These are phyloP conservation scores for Gallinago stenura DNA, from an alignment of 2,797 vertebrate genomes.

Conservation along the genomic window DNA sequence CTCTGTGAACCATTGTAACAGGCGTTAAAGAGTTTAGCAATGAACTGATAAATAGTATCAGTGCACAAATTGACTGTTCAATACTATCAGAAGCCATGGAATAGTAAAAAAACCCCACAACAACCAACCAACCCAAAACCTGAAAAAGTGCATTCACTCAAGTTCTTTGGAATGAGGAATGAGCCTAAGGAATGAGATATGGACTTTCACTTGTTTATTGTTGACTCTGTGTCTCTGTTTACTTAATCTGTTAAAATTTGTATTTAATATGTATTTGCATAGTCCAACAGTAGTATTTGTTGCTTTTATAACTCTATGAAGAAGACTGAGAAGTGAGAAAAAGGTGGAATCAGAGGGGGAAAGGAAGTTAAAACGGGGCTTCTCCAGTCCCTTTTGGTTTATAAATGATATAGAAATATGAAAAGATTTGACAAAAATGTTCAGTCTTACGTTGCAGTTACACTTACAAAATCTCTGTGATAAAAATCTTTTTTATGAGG, in stretches of 20 bases:
- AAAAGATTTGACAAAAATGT: background rate
- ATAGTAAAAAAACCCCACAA: background rate
- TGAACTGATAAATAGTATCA: background rate
- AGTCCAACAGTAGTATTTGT: too few species aligned
- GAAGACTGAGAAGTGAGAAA: background rate
- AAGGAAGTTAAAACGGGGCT: background rate
- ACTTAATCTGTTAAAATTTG: background rate
- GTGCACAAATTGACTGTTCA: background rate
- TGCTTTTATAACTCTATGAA: background rate
- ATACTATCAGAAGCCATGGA: background rate
- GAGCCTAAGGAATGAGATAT: background rate
- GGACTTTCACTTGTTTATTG: background rate
- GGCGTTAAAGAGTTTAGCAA: background rate
- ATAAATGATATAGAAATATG: background rate
- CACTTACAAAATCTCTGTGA: background rate
- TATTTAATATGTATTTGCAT: too few species aligned
- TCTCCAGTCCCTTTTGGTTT: background rate
- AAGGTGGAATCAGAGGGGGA: background rate
- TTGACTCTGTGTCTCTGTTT: background rate
- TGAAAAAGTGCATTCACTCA: background rate
- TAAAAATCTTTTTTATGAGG: background rate
- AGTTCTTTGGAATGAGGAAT: background rate
- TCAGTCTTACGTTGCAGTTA: background rate
- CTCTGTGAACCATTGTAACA: background rate
- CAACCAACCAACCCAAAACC: background rate